Conservation (phyloP, 2,797 vertebrate genomes). For the Adelosebastes latens region DNA sequence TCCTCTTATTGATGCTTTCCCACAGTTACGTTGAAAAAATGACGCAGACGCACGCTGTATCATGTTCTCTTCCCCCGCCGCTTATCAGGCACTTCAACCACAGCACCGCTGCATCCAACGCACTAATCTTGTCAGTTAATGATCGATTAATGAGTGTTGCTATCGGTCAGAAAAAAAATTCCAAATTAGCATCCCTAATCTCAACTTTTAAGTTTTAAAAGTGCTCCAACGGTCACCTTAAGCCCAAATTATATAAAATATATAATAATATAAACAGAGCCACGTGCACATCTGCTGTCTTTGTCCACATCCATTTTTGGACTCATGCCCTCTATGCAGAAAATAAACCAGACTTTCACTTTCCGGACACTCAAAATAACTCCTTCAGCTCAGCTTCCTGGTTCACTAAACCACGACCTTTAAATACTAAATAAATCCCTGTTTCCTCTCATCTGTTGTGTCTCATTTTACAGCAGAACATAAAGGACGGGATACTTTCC, state of each 20-base stretch:
- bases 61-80: too few species aligned
- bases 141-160: too few species aligned
- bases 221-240: not conserved
- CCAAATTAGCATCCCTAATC: not conserved
- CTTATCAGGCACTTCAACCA: too few species aligned
- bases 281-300: too few species aligned
- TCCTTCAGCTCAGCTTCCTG: not conserved
- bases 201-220: not conserved
- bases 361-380: not conserved
- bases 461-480: not conserved
- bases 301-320: not conserved
- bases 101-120: too few species aligned
- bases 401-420: not conserved
- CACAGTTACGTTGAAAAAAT: too few species aligned
- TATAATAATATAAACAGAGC: not conserved
- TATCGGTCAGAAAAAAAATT: too few species aligned
- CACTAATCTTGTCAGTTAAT: too few species aligned
- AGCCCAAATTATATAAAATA: not conserved
- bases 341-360: not conserved
- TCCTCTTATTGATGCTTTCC: too few species aligned
- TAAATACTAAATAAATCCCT: not conserved
- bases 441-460: not conserved
- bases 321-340: not conserved
- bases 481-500: not conserved
- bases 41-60: too few species aligned